Conservation (phyloP, 2,888 invertebrate genomes). For the Drosophila kanekoi region DNA sequence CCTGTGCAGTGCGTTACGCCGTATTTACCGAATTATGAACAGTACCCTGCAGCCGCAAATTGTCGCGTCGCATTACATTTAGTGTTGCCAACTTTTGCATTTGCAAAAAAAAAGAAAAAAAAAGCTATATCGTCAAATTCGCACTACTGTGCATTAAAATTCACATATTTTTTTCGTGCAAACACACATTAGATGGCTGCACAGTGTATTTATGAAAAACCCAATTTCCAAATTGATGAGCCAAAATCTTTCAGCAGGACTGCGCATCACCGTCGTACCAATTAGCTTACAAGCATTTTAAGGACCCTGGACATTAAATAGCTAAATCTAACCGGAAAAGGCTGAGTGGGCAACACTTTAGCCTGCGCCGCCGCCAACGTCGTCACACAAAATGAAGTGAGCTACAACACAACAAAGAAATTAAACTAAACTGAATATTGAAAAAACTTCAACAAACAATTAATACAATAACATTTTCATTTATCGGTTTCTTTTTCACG, state of each 20-base stretch:
- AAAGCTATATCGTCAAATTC: slow-evolving; percentile 17
- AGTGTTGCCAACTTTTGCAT: slow-evolving; percentile 64
- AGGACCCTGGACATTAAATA: slow-evolving; percentile 44
- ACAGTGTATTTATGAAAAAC: background rate
- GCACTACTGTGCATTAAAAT: background rate
- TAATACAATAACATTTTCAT: slow-evolving; percentile 9
- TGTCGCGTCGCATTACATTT: slow-evolving; percentile 72
- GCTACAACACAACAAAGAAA: slow-evolving; percentile 33
- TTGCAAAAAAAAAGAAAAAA: slow-evolving; percentile 23
- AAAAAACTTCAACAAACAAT: slow-evolving; percentile 6
- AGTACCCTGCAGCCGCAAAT: slow-evolving; percentile 51
- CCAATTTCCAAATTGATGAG: background rate
- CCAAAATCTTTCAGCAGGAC: slow-evolving; percentile 20
- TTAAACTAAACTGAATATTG: slow-evolving; percentile 7
- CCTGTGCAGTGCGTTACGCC: slow-evolving; percentile 27
- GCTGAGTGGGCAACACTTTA: slow-evolving; percentile 63
- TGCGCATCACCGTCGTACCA: slow-evolving; percentile 24
- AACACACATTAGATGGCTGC: background rate
- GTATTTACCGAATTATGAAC: slow-evolving; percentile 32
- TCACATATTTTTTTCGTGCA: background rate
- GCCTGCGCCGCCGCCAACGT: slow-evolving; percentile 66
- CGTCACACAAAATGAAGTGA: slow-evolving; percentile 73
- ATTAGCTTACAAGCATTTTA: slow-evolving; percentile 18
- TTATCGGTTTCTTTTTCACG: slow-evolving; percentile 8
- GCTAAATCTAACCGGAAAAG: slow-evolving; percentile 55